A percentile compares a stretch with the other conserved stretches of the same genome.
Evolutionary conservation across 2,113 vertebrate genomes (phyloP).

Genomic region (Capreolus pygargus): DNA sequence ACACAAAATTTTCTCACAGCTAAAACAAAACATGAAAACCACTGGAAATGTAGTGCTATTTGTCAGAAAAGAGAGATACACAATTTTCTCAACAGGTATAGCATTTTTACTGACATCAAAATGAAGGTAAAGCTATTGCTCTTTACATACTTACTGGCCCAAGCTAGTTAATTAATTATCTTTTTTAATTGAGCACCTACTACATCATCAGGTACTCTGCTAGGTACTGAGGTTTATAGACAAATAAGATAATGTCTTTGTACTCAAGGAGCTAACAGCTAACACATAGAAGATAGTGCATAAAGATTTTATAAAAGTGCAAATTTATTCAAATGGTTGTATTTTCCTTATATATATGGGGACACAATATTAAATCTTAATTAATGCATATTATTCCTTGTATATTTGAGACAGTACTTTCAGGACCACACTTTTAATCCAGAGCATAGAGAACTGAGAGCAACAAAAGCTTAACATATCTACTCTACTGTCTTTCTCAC

Average conservation of each 20-base stretch:
- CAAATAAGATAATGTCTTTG: neutral
- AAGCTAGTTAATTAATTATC: neutral
- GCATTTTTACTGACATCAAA: neutral
- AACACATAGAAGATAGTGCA: neutral
- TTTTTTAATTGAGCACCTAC: neutral
- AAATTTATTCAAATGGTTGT: neutral
- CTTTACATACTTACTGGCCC: neutral
- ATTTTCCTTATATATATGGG: neutral
- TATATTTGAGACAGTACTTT: neutral
- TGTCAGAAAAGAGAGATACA: neutral
- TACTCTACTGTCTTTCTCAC: neutral
- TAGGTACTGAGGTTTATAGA: neutral
- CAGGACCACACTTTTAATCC: neutral
- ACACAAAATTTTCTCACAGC: constrained; percentile 42
- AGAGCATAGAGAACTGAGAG: neutral
- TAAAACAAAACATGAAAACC: constrained; percentile 1
- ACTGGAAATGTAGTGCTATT: neutral
- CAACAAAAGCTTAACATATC: neutral
- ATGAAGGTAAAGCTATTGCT: neutral
- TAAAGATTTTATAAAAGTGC: constrained; percentile 19
- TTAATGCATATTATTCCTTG: neutral
- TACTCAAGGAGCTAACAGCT: neutral
- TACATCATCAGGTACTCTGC: neutral
- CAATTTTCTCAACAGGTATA: neutral
- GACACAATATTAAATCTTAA: neutral